Evolutionary conservation across 2,113 vertebrate species (phyloP).

Genomic region (Equus quagga): DNA sequence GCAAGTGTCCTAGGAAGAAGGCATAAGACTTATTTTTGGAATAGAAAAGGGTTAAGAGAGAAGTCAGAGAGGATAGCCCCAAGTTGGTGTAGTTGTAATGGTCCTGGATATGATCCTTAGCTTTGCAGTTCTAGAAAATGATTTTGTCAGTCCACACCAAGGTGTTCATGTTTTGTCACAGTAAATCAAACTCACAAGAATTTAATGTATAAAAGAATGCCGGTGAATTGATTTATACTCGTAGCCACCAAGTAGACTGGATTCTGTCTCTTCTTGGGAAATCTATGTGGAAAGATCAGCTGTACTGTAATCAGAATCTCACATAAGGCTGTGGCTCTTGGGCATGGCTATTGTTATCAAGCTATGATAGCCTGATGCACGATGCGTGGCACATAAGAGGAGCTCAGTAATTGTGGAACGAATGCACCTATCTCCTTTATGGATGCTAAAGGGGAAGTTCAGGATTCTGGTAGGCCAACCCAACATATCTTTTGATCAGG

Average conservation of each 20-base stretch:
- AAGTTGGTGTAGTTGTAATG: background rate
- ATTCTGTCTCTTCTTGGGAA: background rate
- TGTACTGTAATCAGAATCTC: slow-evolving; percentile 27
- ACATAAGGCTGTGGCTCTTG: background rate
- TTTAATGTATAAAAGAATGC: background rate
- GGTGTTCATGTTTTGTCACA: background rate
- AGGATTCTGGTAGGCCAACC: background rate
- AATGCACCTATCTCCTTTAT: background rate
- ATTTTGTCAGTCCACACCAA: background rate
- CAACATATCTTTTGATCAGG: background rate
- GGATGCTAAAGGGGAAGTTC: background rate
- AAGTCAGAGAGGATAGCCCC: background rate
- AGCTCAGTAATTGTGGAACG: background rate
- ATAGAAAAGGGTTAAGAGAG: background rate
- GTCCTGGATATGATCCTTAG: background rate
- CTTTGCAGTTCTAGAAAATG: background rate
- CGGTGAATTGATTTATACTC: background rate
- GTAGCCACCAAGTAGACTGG: background rate
- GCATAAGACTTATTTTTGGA: slow-evolving; percentile 11
- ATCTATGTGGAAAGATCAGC: background rate
- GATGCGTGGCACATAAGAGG: background rate
- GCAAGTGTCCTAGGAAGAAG: background rate
- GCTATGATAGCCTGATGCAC: background rate
- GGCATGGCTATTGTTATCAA: background rate
- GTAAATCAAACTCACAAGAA: background rate